Percentiles rank a stretch among this genome's conserved stretches.
Evolutionary conservation across 1,140 invertebrate species (phyloP).

Genomic region (Danaus melanippus): DNA sequence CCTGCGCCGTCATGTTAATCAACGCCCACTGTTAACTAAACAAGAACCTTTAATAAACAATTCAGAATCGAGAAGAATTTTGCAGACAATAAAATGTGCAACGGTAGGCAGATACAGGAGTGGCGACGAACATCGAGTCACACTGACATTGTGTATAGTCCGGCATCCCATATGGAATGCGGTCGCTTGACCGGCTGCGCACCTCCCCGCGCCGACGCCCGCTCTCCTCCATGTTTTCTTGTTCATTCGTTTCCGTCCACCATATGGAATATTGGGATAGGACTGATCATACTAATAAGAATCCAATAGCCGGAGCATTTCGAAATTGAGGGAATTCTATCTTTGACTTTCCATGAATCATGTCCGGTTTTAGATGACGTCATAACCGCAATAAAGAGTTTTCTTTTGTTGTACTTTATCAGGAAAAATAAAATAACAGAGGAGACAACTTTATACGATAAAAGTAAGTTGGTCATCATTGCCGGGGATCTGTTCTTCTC

Average conservation of each 20-base stretch:
- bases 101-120: slow-evolving; percentile 25
- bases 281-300: slow-evolving; percentile 45
- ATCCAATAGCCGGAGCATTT: slow-evolving; percentile 26
- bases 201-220: slow-evolving; percentile 56
- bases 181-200: slow-evolving; percentile 63
- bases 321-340: slow-evolving; percentile 9
- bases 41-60: slow-evolving; percentile 25
- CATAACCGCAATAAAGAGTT: slow-evolving; percentile 9
- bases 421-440: not conserved
- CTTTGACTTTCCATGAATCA: slow-evolving; percentile 20
- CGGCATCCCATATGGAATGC: slow-evolving; percentile 69
- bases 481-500: slow-evolving; percentile 15
- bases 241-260: slow-evolving; percentile 53
- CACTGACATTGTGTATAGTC: slow-evolving; percentile 68
- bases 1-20: slow-evolving; percentile 45
- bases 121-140: slow-evolving; percentile 42
- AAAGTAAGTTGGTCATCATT: slow-evolving; percentile 3
- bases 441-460: slow-evolving; percentile 1
- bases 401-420: no score
- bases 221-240: slow-evolving; percentile 63
- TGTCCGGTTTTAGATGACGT: slow-evolving; percentile 34
- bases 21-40: slow-evolving; percentile 30
- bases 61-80: slow-evolving; percentile 22
- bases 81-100: slow-evolving; percentile 41
- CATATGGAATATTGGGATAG: slow-evolving; percentile 63